Evolutionary conservation across 2,888 invertebrate species (phyloP).

Genomic region (Leptothorax acervorum): DNA sequence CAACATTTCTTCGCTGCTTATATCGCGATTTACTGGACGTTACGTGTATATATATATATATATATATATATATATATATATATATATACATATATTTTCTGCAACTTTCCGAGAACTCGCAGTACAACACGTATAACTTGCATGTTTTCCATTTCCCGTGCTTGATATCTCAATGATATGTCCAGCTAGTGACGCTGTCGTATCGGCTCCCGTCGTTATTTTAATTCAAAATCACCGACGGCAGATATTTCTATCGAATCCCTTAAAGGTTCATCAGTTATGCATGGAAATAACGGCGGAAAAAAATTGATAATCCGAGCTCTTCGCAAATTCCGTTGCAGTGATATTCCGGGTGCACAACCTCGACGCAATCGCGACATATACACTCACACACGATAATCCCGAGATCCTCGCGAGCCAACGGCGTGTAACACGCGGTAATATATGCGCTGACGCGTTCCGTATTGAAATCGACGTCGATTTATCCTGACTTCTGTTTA

Average conservation of each 20-base stretch:
- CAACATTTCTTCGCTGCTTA: not conserved
- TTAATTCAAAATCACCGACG: slow-evolving; percentile 12
- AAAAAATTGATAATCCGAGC: slow-evolving; percentile 58
- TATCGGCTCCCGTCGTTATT: not conserved
- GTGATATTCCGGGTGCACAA: not conserved
- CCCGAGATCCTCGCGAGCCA: not conserved
- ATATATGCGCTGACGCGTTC: not conserved
- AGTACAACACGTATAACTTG: not conserved
- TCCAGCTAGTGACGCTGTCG: not conserved
- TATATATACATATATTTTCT: not conserved
- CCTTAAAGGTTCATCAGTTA: slow-evolving; percentile 59
- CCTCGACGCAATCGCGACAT: slow-evolving; percentile 41
- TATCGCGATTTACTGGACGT: not conserved
- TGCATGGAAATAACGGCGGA: slow-evolving; percentile 59
- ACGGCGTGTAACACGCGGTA: not conserved
- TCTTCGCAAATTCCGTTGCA: slow-evolving; percentile 39
- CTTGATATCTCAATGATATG: not conserved
- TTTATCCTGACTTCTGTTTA: slow-evolving; percentile 31
- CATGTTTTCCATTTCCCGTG: slow-evolving; percentile 12
- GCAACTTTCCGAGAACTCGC: not conserved
- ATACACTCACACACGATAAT: slow-evolving; percentile 11
- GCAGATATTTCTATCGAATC: slow-evolving; percentile 27
- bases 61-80: not conserved
- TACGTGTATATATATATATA: not conserved
- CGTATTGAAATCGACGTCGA: not conserved